Evolutionary conservation across 1,140 invertebrate species (phyloP), one percentile per base, ranked within the genome.

Genomic region (Sitodiplosis mosellana): DNA sequence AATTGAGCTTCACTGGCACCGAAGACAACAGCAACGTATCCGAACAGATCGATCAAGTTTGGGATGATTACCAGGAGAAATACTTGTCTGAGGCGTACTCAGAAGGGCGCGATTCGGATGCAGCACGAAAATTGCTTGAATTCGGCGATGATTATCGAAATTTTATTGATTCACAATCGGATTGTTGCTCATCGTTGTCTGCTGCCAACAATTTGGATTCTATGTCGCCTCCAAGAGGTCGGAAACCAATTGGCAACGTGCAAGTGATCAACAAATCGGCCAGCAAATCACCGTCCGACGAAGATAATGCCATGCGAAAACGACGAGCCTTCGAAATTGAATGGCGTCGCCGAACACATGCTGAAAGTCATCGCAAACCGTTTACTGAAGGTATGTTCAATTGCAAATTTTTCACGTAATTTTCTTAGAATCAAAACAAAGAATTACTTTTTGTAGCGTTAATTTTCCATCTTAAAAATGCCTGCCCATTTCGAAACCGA

Each of bases 71-170:
- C 68, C 80, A 83, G 83, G 87, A 90, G 64, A 88, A 88, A 62
- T 91, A 92, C 61, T 77, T 86, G 61, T 90, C 86, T 49, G 88
- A 91, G 59, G 76, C 86, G 15, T 91, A 91, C 61, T 90, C 86
- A 49, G 88, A 92, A 67, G 76, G 80, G n/a, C 78, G 81, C 15
- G 87, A 92, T 62, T 79, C 84, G 10, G 87, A 91, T 63, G 78
- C 81, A 10, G 83, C 85, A 41, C 72, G 81, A 43, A 75, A 76
- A 52, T 66, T 91, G 12, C 63, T 90, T 46, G 84, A 89, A 57
- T 91, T 90, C 63, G 87, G 87, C 27, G 88, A 92, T 63, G 87
- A 92, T 68, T 92, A 92, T 65, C 72, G 87, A 58, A 64, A 64
- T 54, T 88, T 80, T 62, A 70, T 92, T 18, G 87, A 89, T 63